Percentiles rank a stretch among this genome's conserved stretches.
phyloP scores from a whole-genome alignment of 2,113 vertebrate genomes.

The Amphilophus citrinellus region DNA sequence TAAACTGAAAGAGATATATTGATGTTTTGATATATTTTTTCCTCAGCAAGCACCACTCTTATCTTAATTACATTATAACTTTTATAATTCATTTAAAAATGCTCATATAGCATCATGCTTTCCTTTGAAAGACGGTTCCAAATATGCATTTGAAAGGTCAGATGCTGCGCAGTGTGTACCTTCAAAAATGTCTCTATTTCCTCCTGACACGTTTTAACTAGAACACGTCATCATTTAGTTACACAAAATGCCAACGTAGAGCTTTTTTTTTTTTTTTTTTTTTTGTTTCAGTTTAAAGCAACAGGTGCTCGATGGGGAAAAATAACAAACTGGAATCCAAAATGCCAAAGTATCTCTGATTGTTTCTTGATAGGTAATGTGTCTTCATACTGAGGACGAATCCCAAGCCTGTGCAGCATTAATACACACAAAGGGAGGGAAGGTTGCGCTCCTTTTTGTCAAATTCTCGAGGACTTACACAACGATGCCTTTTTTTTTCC shows the following conservation, averaged over 20 bases:
- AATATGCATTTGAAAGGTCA: constrained; percentile 2
- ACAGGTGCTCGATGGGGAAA: constrained; percentile 41
- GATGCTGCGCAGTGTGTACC: not conserved
- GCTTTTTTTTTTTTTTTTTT: constrained; percentile 26
- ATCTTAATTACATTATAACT: not conserved
- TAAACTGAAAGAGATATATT: constrained; percentile 39
- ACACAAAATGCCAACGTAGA: constrained; percentile 6
- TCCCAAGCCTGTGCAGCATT: constrained; percentile 26
- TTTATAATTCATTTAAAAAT: constrained; percentile 8
- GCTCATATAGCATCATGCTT: constrained; percentile 1
- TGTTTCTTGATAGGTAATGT: constrained; percentile 9
- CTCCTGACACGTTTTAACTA: not conserved
- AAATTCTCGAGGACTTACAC: constrained; percentile 78
- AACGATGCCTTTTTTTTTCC: constrained; percentile 89
- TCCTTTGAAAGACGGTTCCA: not conserved
- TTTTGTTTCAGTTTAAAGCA: not conserved
- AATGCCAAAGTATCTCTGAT: constrained; percentile 59
- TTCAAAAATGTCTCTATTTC: not conserved
- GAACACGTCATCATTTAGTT: not conserved
- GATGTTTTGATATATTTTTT: constrained; percentile 25
- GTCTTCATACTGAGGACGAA: constrained; percentile 59
- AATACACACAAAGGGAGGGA: constrained; percentile 79
- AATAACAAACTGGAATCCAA: constrained; percentile 37
- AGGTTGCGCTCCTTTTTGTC: constrained; percentile 80
- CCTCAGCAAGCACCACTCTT: constrained; percentile 13